Base-by-base conservation (phyloP, 1,140 invertebrate genomes). In the Drosophila rufa region DNA sequence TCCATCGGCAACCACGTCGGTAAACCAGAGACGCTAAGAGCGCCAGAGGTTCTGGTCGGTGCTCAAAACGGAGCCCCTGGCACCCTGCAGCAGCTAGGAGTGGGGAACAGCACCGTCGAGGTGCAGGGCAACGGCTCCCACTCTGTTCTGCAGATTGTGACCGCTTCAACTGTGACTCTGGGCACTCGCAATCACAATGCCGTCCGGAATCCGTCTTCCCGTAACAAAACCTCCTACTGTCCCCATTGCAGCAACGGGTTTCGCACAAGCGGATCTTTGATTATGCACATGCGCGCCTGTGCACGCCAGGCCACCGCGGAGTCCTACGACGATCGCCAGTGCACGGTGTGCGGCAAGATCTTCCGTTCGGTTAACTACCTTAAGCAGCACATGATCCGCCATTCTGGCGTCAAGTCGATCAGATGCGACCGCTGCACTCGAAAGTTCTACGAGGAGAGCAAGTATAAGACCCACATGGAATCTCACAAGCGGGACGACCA, bases 241-340 rank as follows among this genome's bases (percentile, higher is more conserved):
- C 84, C 92, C 9, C 87, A 92, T 43, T 92, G 92, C 27, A 76
- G 77, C 46, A 92, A 92, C 62, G 84, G 90, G 40, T 92, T 91
- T 38, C 85, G 80, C 36, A 85, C 87, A 17, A 77, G 75, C 17
- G 92, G 90, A 2, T 76, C 87, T 0, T 25, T 91, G 1, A 92
- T 87, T 55, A 50, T 81, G 2, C 92, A 92, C 19, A 91, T 92
- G 80, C 79, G 92, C 22, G 82, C 92, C 25, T 92, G 92, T 14
- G 19, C 80, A 19, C 84, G 82, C 0, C 71, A 84, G 14, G 68
- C 67, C 9, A 78, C 65, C 47, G 77, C 83, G 38, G 70, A 79
- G 1, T 75, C 86, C 1, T 25, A 62, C 8, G 90, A 92, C 50
- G 78, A 86, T 11, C 79, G 84, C 22, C 86, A 90, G 40, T 92